A percentile compares a stretch with the other conserved stretches of the same genome.
These are phyloP conservation scores for Trypoxylon attenuatum DNA, from an alignment of 2,888 invertebrate genomes.

Conservation along the genomic window DNA sequence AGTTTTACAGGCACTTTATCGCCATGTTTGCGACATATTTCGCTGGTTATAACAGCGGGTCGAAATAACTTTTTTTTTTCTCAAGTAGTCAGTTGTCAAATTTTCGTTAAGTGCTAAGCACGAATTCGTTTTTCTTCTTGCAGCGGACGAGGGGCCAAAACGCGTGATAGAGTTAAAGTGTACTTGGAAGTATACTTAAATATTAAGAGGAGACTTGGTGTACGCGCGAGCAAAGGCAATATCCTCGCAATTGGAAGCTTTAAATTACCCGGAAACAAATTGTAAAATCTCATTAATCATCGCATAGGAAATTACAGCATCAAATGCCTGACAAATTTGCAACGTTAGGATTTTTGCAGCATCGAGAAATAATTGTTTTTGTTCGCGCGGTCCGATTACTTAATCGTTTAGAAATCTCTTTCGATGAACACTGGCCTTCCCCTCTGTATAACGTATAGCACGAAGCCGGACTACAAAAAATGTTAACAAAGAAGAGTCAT, in stretches of 20 bases:
- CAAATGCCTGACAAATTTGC: too few species aligned
- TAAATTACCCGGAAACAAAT: too few species aligned
- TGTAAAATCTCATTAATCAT: too few species aligned
- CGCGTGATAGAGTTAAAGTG: constrained; percentile 59
- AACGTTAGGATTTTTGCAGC: too few species aligned
- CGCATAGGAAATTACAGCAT: too few species aligned
- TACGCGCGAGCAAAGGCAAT: constrained; percentile 37
- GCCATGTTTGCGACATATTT: too few species aligned
- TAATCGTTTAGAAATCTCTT: constrained; percentile 37
- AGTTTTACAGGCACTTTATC: too few species aligned
- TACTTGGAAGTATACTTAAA: constrained; percentile 32
- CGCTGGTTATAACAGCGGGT: too few species aligned
- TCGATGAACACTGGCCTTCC: constrained; percentile 47
- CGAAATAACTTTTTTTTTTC: too few species aligned
- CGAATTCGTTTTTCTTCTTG: constrained; percentile 52
- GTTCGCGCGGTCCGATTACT: constrained; percentile 27
- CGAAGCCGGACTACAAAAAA: constrained; percentile 14
- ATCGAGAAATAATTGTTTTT: too few species aligned
- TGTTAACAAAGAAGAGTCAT: not conserved
- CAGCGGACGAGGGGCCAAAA: constrained; percentile 67
- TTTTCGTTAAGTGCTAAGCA: constrained; percentile 28
- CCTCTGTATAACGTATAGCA: constrained; percentile 27
- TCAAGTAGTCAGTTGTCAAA: not conserved
- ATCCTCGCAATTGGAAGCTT: too few species aligned
- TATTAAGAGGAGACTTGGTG: constrained; percentile 29